Percentiles rank a stretch among this genome's conserved stretches.
These are phyloP conservation scores for Holotrichia oblita DNA, from an alignment of 1,140 invertebrate genomes.

Conservation along the genomic window DNA sequence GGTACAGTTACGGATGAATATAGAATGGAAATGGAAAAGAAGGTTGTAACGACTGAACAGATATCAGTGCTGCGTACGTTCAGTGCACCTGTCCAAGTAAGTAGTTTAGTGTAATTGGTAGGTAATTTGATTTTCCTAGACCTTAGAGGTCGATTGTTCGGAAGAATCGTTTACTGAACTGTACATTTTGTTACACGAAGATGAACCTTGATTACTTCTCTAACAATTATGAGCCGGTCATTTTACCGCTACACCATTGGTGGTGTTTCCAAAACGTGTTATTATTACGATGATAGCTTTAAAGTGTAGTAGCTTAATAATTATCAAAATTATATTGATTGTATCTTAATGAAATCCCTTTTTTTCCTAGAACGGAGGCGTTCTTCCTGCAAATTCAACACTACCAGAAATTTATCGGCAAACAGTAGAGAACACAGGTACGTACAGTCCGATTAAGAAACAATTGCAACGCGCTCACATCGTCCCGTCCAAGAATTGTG, in stretches of 20 bases:
- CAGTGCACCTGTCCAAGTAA: slow-evolving; percentile 58
- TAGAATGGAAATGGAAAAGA: slow-evolving; percentile 66
- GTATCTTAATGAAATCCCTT: background rate
- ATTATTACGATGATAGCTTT: no score
- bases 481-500: slow-evolving; percentile 56
- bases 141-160: no score
- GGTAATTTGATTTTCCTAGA: no score
- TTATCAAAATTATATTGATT: no score
- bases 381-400: slow-evolving; percentile 34
- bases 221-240: no score
- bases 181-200: no score
- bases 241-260: no score
- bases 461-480: slow-evolving; percentile 53
- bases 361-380: slow-evolving; percentile 10
- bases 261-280: no score
- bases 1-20: slow-evolving; percentile 78
- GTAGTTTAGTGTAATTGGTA: background rate
- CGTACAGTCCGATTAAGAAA: slow-evolving; percentile 56
- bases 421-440: slow-evolving; percentile 59
- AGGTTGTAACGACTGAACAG: slow-evolving; percentile 57
- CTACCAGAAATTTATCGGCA: slow-evolving; percentile 58
- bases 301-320: no score
- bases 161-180: no score
- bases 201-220: no score
- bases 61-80: slow-evolving; percentile 58